Percentiles rank a stretch among this genome's conserved stretches.
These are phyloP conservation scores for Channa striata DNA, from an alignment of 2,797 vertebrate species.

Conservation along the genomic window DNA sequence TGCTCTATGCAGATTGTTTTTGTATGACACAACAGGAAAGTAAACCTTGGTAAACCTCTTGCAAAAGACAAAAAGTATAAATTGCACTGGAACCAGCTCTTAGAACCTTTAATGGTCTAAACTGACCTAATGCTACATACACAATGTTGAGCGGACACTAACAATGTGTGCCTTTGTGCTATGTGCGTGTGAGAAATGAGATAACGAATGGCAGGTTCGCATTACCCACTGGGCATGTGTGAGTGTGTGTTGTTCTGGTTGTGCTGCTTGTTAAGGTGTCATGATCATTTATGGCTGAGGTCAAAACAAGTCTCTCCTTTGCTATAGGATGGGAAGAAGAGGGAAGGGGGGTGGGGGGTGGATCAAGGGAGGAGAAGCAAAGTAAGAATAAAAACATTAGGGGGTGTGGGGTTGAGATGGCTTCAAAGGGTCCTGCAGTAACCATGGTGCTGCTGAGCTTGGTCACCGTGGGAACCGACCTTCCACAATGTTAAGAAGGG, in stretches of 20 bases:
- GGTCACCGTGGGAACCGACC: slow-evolving; percentile 78
- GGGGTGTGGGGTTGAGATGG: slow-evolving; percentile 40
- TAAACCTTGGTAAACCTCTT: slow-evolving; percentile 56
- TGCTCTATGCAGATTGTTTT: slow-evolving; percentile 64
- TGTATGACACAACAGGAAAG: slow-evolving; percentile 55
- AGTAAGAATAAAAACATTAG: slow-evolving; percentile 29
- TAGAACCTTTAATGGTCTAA: slow-evolving; percentile 35
- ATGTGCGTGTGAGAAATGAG: slow-evolving; percentile 12
- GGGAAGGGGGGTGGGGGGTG: slow-evolving; percentile 6
- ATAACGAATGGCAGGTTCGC: slow-evolving; percentile 35
- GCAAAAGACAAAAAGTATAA: slow-evolving; percentile 25
- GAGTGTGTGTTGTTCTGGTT: slow-evolving; percentile 31
- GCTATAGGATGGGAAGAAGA: slow-evolving; percentile 34
- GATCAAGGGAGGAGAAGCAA: slow-evolving; percentile 32
- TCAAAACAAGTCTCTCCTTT: slow-evolving; percentile 59
- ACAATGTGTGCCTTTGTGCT: slow-evolving; percentile 22
- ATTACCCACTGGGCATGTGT: slow-evolving; percentile 35
- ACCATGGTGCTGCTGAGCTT: slow-evolving; percentile 71
- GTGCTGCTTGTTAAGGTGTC: slow-evolving; percentile 56
- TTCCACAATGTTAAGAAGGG: slow-evolving; percentile 51
- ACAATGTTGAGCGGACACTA: not conserved
- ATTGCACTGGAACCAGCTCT: slow-evolving; percentile 28
- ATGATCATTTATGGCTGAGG: slow-evolving; percentile 59
- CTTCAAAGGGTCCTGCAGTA: slow-evolving; percentile 70
- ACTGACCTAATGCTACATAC: slow-evolving; percentile 28